phyloP scores from a whole-genome alignment of 1,140 invertebrate genomes.

The Maconellicoccus hirsutus region DNA sequence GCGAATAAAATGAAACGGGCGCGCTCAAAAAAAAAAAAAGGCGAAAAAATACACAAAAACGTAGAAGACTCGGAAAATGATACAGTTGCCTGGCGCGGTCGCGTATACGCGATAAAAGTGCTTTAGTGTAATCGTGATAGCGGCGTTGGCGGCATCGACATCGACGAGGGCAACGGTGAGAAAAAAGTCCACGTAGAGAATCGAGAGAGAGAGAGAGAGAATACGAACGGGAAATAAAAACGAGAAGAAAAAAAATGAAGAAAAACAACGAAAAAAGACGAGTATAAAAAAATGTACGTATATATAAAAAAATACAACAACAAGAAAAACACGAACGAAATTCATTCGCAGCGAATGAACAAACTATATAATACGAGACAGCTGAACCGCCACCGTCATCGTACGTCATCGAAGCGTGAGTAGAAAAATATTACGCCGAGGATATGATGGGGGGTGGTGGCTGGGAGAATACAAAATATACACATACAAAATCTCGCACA shows the following conservation, averaged over 20 bases:
- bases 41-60: neutral
- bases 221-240: no score
- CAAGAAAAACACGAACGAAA: neutral
- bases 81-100: no score
- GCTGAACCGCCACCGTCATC: neutral
- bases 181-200: neutral
- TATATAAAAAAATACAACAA: neutral
- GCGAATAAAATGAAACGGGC: neutral
- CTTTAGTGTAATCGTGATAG: no score
- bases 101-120: no score
- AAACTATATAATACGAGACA: neutral
- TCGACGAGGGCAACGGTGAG: no score
- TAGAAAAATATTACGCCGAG: no score
- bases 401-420: neutral
- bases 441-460: no score
- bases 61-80: no score
- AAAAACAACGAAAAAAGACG: neutral
- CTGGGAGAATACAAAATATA: no score
- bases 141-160: no score
- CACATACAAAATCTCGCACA: no score
- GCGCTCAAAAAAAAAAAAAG: neutral
- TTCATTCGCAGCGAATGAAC: conserved; percentile 7
- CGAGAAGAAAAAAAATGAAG: neutral
- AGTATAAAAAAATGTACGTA: neutral
- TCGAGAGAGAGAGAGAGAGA: neutral